Percentiles rank a stretch among this genome's conserved stretches.
Evolutionary conservation across 2,113 vertebrate genomes (phyloP).

Genomic region (Diadophis punctatus): DNA sequence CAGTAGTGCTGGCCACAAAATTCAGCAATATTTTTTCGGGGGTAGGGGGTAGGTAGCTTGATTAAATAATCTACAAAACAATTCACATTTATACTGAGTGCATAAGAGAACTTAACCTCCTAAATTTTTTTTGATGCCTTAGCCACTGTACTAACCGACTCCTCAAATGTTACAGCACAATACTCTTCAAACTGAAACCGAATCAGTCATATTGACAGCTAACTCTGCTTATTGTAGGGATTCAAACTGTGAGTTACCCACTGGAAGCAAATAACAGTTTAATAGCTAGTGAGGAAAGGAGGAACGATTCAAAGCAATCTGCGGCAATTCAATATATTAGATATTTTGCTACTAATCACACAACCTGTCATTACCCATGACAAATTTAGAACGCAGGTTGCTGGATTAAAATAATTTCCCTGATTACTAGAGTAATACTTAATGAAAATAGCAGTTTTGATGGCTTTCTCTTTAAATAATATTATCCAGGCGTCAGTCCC

Average conservation of each 20-base stretch:
- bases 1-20: not conserved
- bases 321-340: not conserved
- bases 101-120: not conserved
- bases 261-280: slow-evolving; percentile 34
- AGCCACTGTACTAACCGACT: not conserved
- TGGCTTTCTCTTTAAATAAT: not conserved
- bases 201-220: slow-evolving; percentile 23
- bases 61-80: not conserved
- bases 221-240: slow-evolving; percentile 40
- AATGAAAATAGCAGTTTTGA: not conserved
- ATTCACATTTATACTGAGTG: not conserved
- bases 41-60: not conserved
- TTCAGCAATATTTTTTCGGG: not conserved
- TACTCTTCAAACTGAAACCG: slow-evolving; percentile 3
- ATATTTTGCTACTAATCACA: not conserved
- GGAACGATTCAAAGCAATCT: slow-evolving; percentile 12
- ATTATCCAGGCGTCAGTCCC: not conserved
- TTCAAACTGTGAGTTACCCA: slow-evolving; percentile 40
- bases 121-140: not conserved
- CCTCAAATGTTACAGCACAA: slow-evolving; percentile 31
- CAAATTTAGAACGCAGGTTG: not conserved
- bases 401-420: not conserved
- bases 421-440: not conserved
- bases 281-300: slow-evolving; percentile 29
- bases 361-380: not conserved